Conservation (phyloP, 2,797 vertebrate genomes). For the Psittacula echo region DNA sequence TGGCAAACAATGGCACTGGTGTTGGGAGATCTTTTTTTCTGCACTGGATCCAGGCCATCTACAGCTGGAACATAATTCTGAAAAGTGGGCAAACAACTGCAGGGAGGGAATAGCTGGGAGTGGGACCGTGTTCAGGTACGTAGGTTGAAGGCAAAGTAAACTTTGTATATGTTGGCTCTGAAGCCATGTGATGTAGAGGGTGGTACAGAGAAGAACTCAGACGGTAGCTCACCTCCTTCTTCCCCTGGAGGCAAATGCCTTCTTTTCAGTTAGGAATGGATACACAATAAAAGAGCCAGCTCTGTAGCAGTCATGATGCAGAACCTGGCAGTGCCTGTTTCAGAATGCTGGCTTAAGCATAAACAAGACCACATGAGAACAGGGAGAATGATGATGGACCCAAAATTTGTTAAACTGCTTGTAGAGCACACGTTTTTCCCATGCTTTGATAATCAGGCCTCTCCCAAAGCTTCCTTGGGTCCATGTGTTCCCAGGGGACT, state of each 20-base stretch:
- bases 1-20: neutral
- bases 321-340: conserved; percentile 62
- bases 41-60: neutral
- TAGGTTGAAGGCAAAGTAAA: conserved; percentile 62
- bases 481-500: fast-evolving
- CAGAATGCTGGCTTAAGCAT: conserved; percentile 58
- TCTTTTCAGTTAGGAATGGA: conserved; percentile 64
- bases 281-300: conserved; percentile 57
- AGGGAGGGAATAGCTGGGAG: conserved; percentile 35
- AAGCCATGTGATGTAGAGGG: conserved; percentile 59
- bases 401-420: neutral
- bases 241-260: conserved; percentile 40
- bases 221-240: conserved; percentile 63
- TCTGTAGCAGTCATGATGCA: conserved; percentile 41
- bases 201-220: conserved; percentile 65
- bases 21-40: neutral
- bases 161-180: conserved; percentile 64
- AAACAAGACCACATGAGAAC: conserved; percentile 57
- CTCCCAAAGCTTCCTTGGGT: neutral
- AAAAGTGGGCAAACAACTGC: conserved; percentile 33
- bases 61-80: conserved; percentile 2
- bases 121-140: conserved; percentile 35
- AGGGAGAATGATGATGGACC: conserved; percentile 38
- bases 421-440: neutral
- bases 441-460: neutral